phyloP scores from a whole-genome alignment of 2,888 invertebrate genomes.

The Diarsia mendica region DNA sequence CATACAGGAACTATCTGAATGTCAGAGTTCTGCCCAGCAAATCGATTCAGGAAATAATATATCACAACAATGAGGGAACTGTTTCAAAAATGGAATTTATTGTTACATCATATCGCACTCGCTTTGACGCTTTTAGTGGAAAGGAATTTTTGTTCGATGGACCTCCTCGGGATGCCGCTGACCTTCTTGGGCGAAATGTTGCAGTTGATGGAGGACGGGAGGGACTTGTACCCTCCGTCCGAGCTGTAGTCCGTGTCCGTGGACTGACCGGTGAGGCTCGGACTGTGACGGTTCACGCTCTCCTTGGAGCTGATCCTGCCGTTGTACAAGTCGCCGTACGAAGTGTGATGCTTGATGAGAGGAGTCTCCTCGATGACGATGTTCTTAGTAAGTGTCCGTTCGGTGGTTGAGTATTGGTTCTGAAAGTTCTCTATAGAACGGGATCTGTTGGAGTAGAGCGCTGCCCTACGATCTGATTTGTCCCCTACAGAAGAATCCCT shows the following conservation, averaged over 20 bases:
- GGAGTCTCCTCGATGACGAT: slow-evolving; percentile 81
- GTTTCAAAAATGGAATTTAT: slow-evolving; percentile 61
- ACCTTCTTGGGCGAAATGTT: slow-evolving; percentile 84
- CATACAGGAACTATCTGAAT: slow-evolving; percentile 50
- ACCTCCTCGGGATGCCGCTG: slow-evolving; percentile 87
- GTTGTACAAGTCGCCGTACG: slow-evolving; percentile 86
- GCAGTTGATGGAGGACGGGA: slow-evolving; percentile 88
- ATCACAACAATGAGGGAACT: slow-evolving; percentile 68
- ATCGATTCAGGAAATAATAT: slow-evolving; percentile 44
- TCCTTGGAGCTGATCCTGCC: slow-evolving; percentile 86
- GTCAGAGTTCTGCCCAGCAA: slow-evolving; percentile 57
- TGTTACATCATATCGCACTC: slow-evolving; percentile 81
- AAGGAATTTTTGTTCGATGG: slow-evolving; percentile 86
- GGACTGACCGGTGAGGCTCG: slow-evolving; percentile 85
- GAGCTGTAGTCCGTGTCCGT: slow-evolving; percentile 89
- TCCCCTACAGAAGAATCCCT: slow-evolving; percentile 84
- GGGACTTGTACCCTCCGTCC: slow-evolving; percentile 88
- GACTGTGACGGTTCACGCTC: slow-evolving; percentile 85
- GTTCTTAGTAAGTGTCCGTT: slow-evolving; percentile 75
- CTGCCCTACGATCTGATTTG: slow-evolving; percentile 77
- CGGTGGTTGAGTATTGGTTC: slow-evolving; percentile 76
- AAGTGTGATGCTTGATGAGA: slow-evolving; percentile 85
- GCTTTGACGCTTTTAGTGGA: slow-evolving; percentile 86
- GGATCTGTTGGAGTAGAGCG: slow-evolving; percentile 82
- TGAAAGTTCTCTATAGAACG: slow-evolving; percentile 89